A percentile compares a stretch with the other conserved stretches of the same genome.
Evolutionary conservation across 2,888 invertebrate species (phyloP).

Genomic region (Sinodicranocentrus sp.): DNA sequence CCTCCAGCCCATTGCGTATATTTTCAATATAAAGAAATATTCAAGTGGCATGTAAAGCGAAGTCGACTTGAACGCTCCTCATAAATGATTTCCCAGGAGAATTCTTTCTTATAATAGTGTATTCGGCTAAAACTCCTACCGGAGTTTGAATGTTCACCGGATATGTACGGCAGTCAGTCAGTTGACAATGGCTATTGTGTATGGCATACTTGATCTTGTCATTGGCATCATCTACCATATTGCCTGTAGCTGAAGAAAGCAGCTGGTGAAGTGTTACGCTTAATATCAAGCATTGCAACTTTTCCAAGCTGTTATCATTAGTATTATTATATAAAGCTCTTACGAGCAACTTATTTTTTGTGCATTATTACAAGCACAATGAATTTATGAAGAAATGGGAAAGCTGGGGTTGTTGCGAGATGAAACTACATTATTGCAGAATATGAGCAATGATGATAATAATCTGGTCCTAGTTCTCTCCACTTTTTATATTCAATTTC

Average conservation of each 20-base stretch:
- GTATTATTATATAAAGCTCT: background rate
- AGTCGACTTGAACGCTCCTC: conserved; percentile 11
- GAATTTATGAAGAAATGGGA: background rate
- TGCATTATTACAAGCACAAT: background rate
- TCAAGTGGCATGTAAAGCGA: background rate
- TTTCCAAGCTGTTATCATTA: background rate
- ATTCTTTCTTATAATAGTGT: conserved; percentile 7
- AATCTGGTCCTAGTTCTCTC: conserved; percentile 9
- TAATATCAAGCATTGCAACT: no score
- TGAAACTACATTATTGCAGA: background rate
- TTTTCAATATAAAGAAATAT: no score
- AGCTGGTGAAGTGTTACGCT: background rate
- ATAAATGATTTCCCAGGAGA: conserved; percentile 54
- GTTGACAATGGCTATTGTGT: conserved; percentile 21
- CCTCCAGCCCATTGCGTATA: no score
- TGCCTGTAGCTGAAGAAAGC: background rate
- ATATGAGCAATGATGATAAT: conserved; percentile 18
- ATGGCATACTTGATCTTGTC: conserved; percentile 19
- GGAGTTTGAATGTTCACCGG: background rate
- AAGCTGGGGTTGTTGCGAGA: background rate
- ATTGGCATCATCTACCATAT: conserved; percentile 11
- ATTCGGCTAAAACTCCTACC: background rate
- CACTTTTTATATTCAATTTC: background rate
- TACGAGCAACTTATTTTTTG: background rate
- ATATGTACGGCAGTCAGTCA: conserved; percentile 17